These are phyloP conservation scores for Microcebus jonahi DNA, from an alignment of 2,113 vertebrate species.

Conservation along the genomic window DNA sequence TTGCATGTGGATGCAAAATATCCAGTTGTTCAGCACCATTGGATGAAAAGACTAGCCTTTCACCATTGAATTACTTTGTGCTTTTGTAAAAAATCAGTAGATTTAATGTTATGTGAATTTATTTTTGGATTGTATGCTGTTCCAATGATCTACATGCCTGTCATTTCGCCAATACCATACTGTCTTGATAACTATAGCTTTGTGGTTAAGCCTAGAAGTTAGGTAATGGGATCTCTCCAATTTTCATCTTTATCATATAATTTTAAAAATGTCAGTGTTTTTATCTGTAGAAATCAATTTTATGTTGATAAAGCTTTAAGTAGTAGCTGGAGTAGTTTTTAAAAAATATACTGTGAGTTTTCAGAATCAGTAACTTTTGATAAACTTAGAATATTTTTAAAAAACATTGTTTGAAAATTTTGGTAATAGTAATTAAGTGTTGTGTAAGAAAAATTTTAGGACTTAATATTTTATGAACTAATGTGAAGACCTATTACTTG, in stretches of 20 bases:
- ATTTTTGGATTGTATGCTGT: neutral
- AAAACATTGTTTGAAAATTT: neutral
- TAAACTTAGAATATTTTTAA: neutral
- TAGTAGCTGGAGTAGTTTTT: neutral
- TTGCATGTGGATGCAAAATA: neutral
- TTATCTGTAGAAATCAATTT: neutral
- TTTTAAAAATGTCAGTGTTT: conserved; percentile 15
- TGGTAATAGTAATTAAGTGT: neutral
- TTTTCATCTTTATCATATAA: neutral
- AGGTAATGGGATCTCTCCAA: neutral
- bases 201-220: conserved; percentile 18
- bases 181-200: neutral
- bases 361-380: conserved; percentile 8
- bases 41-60: neutral
- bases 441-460: neutral
- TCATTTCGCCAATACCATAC: neutral
- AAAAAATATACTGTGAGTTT: neutral
- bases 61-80: neutral
- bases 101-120: neutral
- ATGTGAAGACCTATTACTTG: neutral
- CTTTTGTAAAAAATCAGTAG: neutral
- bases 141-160: neutral
- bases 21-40: neutral
- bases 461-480: conserved; percentile 27
- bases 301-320: conserved; percentile 10